phyloP scores from a whole-genome alignment of 2,888 invertebrate genomes.

The Stenichneumon culpator region DNA sequence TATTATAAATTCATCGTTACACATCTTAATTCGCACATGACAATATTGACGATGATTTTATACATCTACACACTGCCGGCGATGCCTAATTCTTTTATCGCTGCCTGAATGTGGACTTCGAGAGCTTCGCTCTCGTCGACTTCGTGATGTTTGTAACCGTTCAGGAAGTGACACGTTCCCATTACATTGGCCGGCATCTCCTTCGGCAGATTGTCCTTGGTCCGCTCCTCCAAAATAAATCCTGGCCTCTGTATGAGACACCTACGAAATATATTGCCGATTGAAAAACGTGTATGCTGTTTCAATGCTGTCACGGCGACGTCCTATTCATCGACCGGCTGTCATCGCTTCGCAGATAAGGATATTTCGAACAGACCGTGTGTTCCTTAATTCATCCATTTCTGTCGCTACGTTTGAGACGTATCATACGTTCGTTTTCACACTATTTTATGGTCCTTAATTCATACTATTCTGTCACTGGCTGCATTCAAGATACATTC shows the following conservation, averaged over 20 bases:
- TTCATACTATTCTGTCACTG: too few species aligned
- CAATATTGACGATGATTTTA: constrained; percentile 43
- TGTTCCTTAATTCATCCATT: too few species aligned
- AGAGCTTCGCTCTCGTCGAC: constrained; percentile 88
- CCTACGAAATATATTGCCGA: constrained; percentile 85
- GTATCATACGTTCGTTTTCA: too few species aligned
- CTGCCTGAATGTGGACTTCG: constrained; percentile 90
- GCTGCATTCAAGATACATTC: too few species aligned
- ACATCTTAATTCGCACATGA: constrained; percentile 36
- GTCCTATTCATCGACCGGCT: not conserved
- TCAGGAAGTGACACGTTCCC: constrained; percentile 95
- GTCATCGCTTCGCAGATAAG: not conserved
- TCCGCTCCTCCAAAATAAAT: constrained; percentile 91
- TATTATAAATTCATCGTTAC: constrained; percentile 60
- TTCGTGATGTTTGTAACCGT: constrained; percentile 91
- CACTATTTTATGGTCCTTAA: too few species aligned
- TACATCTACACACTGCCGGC: constrained; percentile 84
- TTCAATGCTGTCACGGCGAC: not conserved
- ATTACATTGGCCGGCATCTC: constrained; percentile 92
- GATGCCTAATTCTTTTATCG: constrained; percentile 88
- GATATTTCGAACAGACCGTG: not conserved
- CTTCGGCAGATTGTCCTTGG: constrained; percentile 92
- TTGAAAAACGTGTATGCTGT: not conserved
- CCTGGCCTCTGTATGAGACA: constrained; percentile 92
- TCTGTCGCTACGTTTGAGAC: too few species aligned